Base-by-base conservation (phyloP, 2,888 invertebrate genomes). In the Tanytarsus gracilentus region DNA sequence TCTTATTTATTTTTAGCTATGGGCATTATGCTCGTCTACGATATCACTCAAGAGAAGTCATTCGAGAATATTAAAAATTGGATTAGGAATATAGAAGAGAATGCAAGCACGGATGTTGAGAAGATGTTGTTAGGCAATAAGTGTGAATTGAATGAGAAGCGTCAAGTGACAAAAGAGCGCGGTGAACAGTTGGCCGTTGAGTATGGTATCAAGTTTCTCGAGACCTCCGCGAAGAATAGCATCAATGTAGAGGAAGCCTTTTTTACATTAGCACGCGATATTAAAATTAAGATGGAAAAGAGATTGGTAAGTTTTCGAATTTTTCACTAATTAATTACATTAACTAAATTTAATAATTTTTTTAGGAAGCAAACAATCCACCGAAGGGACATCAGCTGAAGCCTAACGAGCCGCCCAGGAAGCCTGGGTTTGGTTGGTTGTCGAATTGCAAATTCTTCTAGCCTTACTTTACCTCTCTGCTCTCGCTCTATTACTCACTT, bases 11-110 rank as follows among this genome's bases (percentile, higher is more conserved):
- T 49, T 26, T 25, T n/a, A 49, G 98, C 98, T 44, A 99, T 99
- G 97, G 99, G 99, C 63, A 99, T 99, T 66, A 96, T 98, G 94
- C 80, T 98, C 65, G 97, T 97, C 36, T 99, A 99, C 75, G 99
- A 99, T 76, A 97, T 99, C 66, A 98, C 98, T 68, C 97, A 96
- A 77, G 97, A 96, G 72, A 97, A 97, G 77, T 96, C 95, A 67
- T 98, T 99, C 77, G 94, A 98, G 75, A 98, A 98, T 72, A 98
- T 99, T 62, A 93, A 96, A 72, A 98, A 98, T 74, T 99, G 98
- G 98, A 94, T 99, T 66, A 80, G 97, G 69, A 98, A 98, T 76
- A 98, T 98, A 70, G 97, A 98, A 74, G 97, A 98, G 77, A 96
- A 98, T 79, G 98, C 98, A 14, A 94, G 95, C 52, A 90, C 94